Base-by-base conservation (phyloP, 2,113 vertebrate genomes). In the Tamias sibiricus region DNA sequence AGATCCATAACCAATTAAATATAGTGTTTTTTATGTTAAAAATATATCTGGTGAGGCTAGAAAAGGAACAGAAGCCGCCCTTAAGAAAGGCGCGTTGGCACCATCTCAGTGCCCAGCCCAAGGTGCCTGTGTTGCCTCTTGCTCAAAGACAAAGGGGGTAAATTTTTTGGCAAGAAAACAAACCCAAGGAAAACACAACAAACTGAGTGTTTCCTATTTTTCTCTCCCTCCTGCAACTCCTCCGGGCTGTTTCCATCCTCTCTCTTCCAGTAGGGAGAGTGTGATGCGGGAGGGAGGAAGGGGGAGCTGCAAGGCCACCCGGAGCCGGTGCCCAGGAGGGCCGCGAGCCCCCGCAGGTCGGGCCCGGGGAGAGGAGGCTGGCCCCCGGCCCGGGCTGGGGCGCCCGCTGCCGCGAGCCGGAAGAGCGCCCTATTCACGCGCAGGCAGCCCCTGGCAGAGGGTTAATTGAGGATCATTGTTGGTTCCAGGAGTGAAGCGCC, bases 1-100 rank as follows among this genome's bases (percentile, higher is more conserved):
- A 98, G 98, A 99, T 98, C 98, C 98, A 99, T 99, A 99, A 98
- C 98, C 98, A 99, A 99, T 99, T 99, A 99, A 99, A 98, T 98
- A 98, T 98, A 98, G 98, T 98, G 98, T 97, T 98, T 99, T 98
- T 98, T 98, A 98, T 99, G 98, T 98, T 99, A 98, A 99, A 99
- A 98, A 99, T 99, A 98, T 99, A 98, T 98, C 98, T 98, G 97
- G 97, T 87, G 96, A 97, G 98, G 91, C 98, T 98, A 97, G 96
- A 90, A 98, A 98, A 98, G 96, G 98, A 98, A 97, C 96, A 98
- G 97, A 97, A 97, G 97, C 95, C 87, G 98, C 98, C 97, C 98
- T 94, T 97, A 94, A 87, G 97, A 97, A 93, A 98, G 97, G 95
- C 96, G 54, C 64, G n/a, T 97, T 98, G 97, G 98, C 97, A 98